These are phyloP conservation scores for Microchrysa polita DNA, from an alignment of 2,888 invertebrate genomes.

Conservation along the genomic window DNA sequence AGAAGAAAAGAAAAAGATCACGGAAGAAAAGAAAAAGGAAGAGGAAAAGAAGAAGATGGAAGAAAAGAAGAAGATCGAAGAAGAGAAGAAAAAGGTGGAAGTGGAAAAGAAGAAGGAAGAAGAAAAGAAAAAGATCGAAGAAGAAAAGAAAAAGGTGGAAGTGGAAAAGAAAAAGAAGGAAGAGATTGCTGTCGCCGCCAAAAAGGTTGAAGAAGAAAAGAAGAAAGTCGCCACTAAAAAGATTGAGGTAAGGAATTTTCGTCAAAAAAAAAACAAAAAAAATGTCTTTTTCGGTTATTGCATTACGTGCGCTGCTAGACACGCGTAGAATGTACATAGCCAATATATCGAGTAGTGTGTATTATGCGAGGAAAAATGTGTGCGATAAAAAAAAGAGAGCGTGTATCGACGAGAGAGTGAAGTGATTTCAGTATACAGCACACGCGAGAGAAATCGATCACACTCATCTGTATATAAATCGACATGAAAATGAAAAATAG, in stretches of 20 bases:
- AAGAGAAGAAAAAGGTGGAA: slow-evolving; percentile 64
- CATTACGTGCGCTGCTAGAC: too few species aligned
- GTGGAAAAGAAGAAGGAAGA: slow-evolving; percentile 62
- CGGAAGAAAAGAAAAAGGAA: slow-evolving; percentile 55
- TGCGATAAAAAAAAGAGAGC: too few species aligned
- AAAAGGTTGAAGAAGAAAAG: slow-evolving; percentile 54
- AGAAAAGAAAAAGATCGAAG: slow-evolving; percentile 63
- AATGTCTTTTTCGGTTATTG: too few species aligned
- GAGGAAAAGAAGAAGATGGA: slow-evolving; percentile 54
- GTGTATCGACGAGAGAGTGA: too few species aligned
- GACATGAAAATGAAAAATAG: too few species aligned
- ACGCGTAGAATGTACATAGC: too few species aligned
- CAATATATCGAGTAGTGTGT: too few species aligned
- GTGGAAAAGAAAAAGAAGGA: slow-evolving; percentile 52
- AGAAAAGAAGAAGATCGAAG: slow-evolving; percentile 49
- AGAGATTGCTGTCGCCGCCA: slow-evolving; percentile 48
- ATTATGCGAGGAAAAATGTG: too few species aligned
- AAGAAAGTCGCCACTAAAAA: slow-evolving; percentile 57
- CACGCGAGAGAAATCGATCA: too few species aligned
- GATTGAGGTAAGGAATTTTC: slow-evolving; percentile 19
- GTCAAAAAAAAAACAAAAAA: too few species aligned
- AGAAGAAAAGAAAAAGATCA: slow-evolving; percentile 52
- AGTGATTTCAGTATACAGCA: too few species aligned
- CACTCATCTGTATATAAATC: too few species aligned
- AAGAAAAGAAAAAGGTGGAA: slow-evolving; percentile 52